A percentile compares a stretch with the other conserved stretches of the same genome.
These are phyloP conservation scores for Tetramorium parvispinum DNA, from an alignment of 1,140 invertebrate genomes.

Conservation along the genomic window DNA sequence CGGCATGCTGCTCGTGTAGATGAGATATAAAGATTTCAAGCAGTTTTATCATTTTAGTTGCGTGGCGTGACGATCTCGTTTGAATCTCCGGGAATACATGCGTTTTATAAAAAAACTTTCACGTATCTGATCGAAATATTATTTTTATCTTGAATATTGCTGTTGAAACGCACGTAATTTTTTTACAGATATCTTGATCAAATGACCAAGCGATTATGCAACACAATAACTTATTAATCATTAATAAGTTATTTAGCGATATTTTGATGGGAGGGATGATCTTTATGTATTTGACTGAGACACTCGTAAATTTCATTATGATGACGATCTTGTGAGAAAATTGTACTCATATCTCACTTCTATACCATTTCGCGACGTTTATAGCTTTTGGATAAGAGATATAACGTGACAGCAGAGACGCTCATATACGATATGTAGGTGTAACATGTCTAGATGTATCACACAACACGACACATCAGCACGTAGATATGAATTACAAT, in stretches of 20 bases:
- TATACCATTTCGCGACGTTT: conserved; percentile 42
- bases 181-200: background rate
- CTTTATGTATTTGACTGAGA: conserved; percentile 6
- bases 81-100: background rate
- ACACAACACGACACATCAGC: background rate
- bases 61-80: conserved; percentile 20
- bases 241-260: background rate
- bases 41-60: conserved; percentile 29
- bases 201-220: background rate
- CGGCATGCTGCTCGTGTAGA: conserved; percentile 22
- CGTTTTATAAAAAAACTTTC: background rate
- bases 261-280: background rate
- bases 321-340: conserved; percentile 24
- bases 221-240: background rate
- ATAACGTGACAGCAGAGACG: conserved; percentile 13
- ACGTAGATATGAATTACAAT: conserved; percentile 16
- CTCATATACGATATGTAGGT: background rate
- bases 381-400: conserved; percentile 61
- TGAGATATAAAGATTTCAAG: conserved; percentile 41
- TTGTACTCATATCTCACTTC: conserved; percentile 3
- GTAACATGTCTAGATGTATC: background rate
- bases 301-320: conserved; percentile 52
- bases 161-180: background rate
- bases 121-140: background rate
- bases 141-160: background rate